Base-by-base conservation (phyloP, 2,113 vertebrate species). In the Nothoprocta perdicaria region DNA sequence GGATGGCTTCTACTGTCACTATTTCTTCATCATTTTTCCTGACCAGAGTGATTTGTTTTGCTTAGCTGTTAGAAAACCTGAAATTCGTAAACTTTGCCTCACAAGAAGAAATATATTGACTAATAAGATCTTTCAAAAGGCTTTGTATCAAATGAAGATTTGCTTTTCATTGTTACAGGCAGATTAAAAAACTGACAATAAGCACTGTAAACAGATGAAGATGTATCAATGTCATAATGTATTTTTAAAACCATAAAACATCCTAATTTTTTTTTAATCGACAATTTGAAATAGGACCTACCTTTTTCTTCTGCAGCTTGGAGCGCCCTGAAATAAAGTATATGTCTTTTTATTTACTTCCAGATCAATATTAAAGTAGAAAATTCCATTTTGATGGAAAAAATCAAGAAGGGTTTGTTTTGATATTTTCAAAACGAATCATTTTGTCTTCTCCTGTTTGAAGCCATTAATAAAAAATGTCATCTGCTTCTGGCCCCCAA, bases 301-400 rank as follows among this genome's bases (percentile, higher is more conserved):
- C 22, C 57, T 17, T 80, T 67, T 88, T 84, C 29, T 8, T 84
- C n/a, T 6, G 1, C 73, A 52, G 29, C 40, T 71, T n/a, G 9
- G 31, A 76, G 58, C 35, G 16, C 24, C 24, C 46, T 83, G 85
- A 89, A 91, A 82, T 27, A 26, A 81, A 22, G 43, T 38, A 33
- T 8, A 15, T 8, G 43, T 38, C 11, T 76, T 86, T 85, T 78
- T 86, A 53, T 88, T 83, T 88, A 63, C 29, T 71, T 81, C 79
- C 43, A 17, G 46, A 24, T 86, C 9, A 61, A 31, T 38, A n/a
- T 5, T 55, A 18, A 71, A 84, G 12, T 50, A 17, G 12, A 57
- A 60, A 86, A 72, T 26, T 53, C 92, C n/a, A 66, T 91, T 90
- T 89, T 65, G 31, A 72, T 46, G 12, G n/a, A 90, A 26, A 79